Evolutionary conservation across 1,140 invertebrate genomes (phyloP).

Genomic region (Magallana ariakensis): DNA sequence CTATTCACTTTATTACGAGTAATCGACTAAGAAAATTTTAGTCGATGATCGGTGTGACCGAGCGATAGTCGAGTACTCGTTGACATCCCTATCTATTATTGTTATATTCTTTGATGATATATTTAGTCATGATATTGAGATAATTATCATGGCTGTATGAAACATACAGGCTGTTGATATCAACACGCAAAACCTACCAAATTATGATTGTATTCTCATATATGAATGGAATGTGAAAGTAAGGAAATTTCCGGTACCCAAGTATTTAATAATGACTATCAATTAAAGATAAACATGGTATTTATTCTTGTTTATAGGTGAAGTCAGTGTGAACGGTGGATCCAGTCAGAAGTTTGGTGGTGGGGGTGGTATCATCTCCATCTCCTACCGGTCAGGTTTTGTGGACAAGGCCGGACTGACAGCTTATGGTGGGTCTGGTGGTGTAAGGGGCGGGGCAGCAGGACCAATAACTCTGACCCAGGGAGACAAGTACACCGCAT

Average conservation of each 20-base stretch:
- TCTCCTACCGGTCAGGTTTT: conserved; percentile 60
- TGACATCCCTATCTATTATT: too few species aligned
- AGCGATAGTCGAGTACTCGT: too few species aligned
- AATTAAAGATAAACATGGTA: neutral
- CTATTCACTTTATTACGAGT: too few species aligned
- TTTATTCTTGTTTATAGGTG: conserved; percentile 12
- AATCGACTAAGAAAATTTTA: too few species aligned
- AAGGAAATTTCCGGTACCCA: too few species aligned
- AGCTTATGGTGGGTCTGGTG: conserved; percentile 61
- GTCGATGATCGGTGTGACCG: too few species aligned
- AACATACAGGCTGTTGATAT: too few species aligned
- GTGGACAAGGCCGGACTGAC: conserved; percentile 58
- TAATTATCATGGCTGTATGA: too few species aligned
- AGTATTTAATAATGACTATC: neutral
- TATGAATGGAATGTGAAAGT: too few species aligned
- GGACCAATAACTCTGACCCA: conserved; percentile 61
- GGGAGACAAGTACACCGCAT: conserved; percentile 33
- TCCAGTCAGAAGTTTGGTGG: conserved; percentile 56
- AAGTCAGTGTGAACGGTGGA: conserved; percentile 41
- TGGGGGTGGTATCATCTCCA: conserved; percentile 66
- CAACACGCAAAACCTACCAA: too few species aligned
- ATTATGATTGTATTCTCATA: too few species aligned
- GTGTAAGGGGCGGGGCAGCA: conserved; percentile 58
- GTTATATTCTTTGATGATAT: neutral
- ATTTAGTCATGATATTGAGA: too few species aligned